Percentiles rank a stretch among this genome's conserved stretches.
Conservation (phyloP, 2,113 vertebrate species). For the Pedionomus torquatus region DNA sequence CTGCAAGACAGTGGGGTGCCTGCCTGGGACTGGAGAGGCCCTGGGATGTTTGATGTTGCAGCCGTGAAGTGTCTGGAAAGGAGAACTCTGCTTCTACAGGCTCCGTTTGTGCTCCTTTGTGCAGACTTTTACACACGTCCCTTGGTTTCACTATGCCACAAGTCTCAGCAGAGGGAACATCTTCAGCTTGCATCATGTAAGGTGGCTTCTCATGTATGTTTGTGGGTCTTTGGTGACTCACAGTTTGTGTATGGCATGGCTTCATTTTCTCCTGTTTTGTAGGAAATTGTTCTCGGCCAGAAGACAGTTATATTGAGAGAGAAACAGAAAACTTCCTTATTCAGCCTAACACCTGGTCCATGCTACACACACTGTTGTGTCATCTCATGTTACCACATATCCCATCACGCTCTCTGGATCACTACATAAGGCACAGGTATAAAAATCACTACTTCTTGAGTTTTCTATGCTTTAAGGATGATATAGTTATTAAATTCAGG, state of each 20-base stretch:
- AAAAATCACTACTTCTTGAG: not conserved
- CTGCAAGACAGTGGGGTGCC: not conserved
- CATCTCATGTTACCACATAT: accelerated
- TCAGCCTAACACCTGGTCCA: not conserved
- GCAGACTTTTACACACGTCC: not conserved
- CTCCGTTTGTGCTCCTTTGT: not conserved
- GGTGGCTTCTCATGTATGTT: accelerated
- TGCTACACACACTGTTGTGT: accelerated
- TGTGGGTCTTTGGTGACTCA: not conserved
- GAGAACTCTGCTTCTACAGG: not conserved
- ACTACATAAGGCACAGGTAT: not conserved
- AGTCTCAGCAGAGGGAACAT: not conserved
- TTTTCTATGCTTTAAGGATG: not conserved
- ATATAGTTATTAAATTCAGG: not conserved
- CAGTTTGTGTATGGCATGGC: not conserved
- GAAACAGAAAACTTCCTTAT: not conserved
- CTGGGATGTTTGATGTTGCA: not conserved
- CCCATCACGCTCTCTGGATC: not conserved
- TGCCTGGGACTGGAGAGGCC: not conserved
- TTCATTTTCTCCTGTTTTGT: not conserved
- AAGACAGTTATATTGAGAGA: not conserved
- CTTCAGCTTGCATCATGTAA: not conserved
- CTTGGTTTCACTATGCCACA: not conserved
- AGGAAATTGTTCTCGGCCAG: not conserved
- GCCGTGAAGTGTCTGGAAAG: not conserved